Evolutionary conservation across 2,888 invertebrate species (phyloP).

Genomic region (Heteromurus nitidus): DNA sequence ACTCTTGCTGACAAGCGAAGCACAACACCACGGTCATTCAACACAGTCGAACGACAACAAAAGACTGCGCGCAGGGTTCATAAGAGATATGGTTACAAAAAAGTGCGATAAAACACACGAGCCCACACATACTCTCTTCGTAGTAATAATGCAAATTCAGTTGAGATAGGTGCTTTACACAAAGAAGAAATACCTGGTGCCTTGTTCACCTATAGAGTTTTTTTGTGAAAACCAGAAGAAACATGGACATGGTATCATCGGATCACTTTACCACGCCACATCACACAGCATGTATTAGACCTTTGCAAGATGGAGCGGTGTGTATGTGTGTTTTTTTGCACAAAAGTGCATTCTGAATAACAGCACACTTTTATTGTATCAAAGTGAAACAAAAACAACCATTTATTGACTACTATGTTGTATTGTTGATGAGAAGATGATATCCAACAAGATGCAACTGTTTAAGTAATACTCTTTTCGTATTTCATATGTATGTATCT

Average conservation of each 20-base stretch:
- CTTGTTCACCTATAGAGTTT: conserved; percentile 37
- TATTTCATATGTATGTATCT: conserved; percentile 2
- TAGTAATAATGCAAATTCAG: conserved; percentile 9
- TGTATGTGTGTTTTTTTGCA: too few relatives aligned
- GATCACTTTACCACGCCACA: too few relatives aligned
- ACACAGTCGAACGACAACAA: conserved; percentile 38
- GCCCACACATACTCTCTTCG: background rate
- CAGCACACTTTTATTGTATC: too few relatives aligned
- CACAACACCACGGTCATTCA: conserved; percentile 31
- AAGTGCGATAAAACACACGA: conserved; percentile 12
- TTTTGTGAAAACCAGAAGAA: conserved; percentile 49
- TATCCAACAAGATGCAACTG: conserved; percentile 4
- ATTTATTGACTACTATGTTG: background rate
- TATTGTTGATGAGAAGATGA: conserved; percentile 19
- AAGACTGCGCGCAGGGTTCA: conserved; percentile 17
- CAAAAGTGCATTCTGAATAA: background rate
- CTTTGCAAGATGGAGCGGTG: too few relatives aligned
- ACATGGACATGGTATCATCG: background rate
- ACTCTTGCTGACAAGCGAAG: conserved; percentile 33
- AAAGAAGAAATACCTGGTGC: conserved; percentile 12
- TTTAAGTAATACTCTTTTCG: background rate
- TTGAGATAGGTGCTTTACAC: background rate
- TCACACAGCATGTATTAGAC: too few relatives aligned
- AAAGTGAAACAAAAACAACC: background rate
- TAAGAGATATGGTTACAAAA: conserved; percentile 28